Percentiles rank a stretch among this genome's conserved stretches.
These are phyloP conservation scores for Guaruba guarouba DNA, from an alignment of 2,113 vertebrate genomes.

Conservation along the genomic window DNA sequence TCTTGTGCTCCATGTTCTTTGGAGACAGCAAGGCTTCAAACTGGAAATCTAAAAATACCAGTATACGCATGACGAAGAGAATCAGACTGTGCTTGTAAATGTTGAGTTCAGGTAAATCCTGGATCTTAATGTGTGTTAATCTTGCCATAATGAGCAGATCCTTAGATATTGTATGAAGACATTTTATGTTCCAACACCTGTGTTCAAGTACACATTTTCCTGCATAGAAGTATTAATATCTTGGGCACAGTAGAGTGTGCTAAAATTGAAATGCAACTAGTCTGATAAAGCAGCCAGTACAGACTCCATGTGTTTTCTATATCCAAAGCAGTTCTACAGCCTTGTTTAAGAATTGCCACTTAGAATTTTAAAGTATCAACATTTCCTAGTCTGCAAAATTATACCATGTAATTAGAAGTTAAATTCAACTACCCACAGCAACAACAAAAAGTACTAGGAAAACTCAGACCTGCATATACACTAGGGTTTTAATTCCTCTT, in stretches of 20 bases:
- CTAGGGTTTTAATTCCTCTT: neutral
- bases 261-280: too few relatives aligned
- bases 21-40: neutral
- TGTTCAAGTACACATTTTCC: fast-evolving
- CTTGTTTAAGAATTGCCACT: neutral
- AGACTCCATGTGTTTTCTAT: neutral
- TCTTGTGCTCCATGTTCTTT: neutral
- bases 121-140: neutral
- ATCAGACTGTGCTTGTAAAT: neutral
- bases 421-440: neutral
- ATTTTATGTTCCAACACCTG: neutral
- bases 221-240: neutral
- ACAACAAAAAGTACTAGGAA: neutral
- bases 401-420: conserved; percentile 23
- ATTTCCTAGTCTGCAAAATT: neutral
- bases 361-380: neutral
- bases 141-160: neutral
- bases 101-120: neutral
- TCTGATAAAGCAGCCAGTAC: neutral
- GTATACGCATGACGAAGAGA: fast-evolving
- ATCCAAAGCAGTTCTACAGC: neutral
- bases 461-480: neutral
- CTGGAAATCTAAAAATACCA: neutral
- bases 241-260: fast-evolving
- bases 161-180: neutral